Percentiles rank a stretch among this genome's conserved stretches.
These are phyloP conservation scores for Gallinago nigripennis DNA, from an alignment of 2,797 vertebrate genomes.

Conservation along the genomic window DNA sequence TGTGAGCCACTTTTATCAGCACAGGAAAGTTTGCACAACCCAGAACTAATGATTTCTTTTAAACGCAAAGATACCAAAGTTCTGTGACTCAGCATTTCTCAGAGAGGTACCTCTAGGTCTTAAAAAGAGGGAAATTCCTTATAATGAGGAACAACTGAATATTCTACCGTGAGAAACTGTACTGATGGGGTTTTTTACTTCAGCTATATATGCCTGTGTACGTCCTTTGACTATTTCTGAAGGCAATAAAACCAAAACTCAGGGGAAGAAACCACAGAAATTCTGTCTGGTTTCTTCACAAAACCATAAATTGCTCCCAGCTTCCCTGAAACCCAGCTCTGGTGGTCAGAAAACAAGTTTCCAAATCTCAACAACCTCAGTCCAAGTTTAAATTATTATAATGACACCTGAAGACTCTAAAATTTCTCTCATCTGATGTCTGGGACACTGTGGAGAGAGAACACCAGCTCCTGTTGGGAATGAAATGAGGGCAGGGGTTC, in stretches of 20 bases:
- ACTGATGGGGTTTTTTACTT: background rate
- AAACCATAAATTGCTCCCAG: conserved; percentile 42
- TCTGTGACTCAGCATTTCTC: conserved; percentile 19
- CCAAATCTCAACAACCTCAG: background rate
- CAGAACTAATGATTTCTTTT: background rate
- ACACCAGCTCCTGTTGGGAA: background rate
- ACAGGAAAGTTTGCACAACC: background rate
- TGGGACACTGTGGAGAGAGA: background rate
- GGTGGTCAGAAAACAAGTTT: background rate
- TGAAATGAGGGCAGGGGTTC: background rate
- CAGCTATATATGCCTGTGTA: background rate
- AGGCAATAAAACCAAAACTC: conserved; percentile 31
- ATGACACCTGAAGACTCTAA: background rate
- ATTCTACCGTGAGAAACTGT: background rate
- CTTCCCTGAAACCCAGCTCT: background rate
- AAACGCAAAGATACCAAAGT: background rate
- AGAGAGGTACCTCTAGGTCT: background rate
- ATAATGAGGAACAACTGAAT: background rate
- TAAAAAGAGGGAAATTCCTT: conserved; percentile 12
- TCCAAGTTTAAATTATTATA: background rate
- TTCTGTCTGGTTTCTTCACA: conserved; percentile 37
- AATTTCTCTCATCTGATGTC: background rate
- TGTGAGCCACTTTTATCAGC: background rate
- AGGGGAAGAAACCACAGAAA: conserved; percentile 23
- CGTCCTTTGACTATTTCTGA: conserved; percentile 6